phyloP scores from a whole-genome alignment of 2,797 vertebrate genomes.

The Myotis myotis region DNA sequence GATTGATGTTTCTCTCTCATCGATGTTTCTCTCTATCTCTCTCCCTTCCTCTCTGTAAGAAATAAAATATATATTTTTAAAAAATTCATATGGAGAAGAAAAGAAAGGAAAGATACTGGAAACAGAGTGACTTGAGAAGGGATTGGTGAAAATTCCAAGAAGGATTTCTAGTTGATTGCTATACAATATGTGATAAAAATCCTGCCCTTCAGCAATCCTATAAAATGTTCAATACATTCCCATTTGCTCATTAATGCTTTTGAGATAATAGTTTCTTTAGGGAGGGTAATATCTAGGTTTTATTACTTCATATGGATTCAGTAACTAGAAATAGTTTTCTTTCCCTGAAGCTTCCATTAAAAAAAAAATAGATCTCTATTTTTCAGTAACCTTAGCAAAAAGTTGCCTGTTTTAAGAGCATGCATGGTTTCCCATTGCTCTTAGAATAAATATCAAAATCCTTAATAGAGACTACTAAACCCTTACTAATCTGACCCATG shows the following conservation, averaged over 20 bases:
- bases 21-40: too few species aligned
- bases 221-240: not conserved
- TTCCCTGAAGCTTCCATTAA: not conserved
- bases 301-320: not conserved
- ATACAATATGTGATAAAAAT: not conserved
- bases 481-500: not conserved
- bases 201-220: not conserved
- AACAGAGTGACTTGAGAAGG: not conserved
- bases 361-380: not conserved
- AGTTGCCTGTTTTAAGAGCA: not conserved
- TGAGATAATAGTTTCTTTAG: not conserved
- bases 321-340: not conserved
- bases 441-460: not conserved
- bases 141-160: not conserved
- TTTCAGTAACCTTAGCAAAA: not conserved
- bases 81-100: not conserved
- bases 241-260: not conserved
- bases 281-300: not conserved
- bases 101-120: not conserved
- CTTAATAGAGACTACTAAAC: not conserved
- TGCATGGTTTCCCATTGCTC: not conserved
- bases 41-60: too few species aligned
- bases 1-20: too few species aligned
- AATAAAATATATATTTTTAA: too few species aligned
- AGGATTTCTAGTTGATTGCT: not conserved